Percentiles rank a stretch among this genome's conserved stretches.
Conservation (phyloP, 2,888 invertebrate genomes). For the Lysandra coridon region DNA sequence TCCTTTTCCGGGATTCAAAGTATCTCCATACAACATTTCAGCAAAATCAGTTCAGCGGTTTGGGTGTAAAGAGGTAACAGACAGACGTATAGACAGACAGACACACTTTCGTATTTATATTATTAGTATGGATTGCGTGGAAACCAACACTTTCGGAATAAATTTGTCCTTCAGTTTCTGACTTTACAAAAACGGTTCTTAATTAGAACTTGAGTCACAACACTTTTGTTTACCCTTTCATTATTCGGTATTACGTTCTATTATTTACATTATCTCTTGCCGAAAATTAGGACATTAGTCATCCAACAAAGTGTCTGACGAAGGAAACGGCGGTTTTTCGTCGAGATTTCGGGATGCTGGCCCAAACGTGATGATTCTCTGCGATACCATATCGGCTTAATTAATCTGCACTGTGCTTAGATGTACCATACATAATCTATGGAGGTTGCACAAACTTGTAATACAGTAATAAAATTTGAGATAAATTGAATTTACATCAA, state of each 20-base stretch:
- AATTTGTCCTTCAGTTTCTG: background rate
- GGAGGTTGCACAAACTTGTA: no score
- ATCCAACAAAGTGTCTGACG: constrained; percentile 3
- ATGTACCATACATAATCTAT: no score
- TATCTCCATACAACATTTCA: no score
- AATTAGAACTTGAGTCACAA: background rate
- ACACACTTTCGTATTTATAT: no score
- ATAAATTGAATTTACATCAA: no score
- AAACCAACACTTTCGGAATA: no score
- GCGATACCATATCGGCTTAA: constrained; percentile 12
- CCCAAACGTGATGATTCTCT: constrained; percentile 14
- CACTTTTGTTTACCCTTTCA: background rate
- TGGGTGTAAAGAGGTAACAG: no score
- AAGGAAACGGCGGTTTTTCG: constrained; percentile 19
- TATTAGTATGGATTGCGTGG: no score
- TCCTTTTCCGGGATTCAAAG: no score
- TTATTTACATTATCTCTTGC: background rate
- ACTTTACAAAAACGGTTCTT: background rate
- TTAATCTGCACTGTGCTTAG: background rate
- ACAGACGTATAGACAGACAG: no score
- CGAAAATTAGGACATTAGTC: constrained; percentile 8
- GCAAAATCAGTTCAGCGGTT: no score
- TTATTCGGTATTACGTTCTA: background rate
- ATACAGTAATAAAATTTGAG: no score
- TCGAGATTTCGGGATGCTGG: background rate